Evolutionary conservation across 2,888 invertebrate genomes (phyloP), one percentile per base, ranked within the genome.

Genomic region (Malthinus flaveolus): DNA sequence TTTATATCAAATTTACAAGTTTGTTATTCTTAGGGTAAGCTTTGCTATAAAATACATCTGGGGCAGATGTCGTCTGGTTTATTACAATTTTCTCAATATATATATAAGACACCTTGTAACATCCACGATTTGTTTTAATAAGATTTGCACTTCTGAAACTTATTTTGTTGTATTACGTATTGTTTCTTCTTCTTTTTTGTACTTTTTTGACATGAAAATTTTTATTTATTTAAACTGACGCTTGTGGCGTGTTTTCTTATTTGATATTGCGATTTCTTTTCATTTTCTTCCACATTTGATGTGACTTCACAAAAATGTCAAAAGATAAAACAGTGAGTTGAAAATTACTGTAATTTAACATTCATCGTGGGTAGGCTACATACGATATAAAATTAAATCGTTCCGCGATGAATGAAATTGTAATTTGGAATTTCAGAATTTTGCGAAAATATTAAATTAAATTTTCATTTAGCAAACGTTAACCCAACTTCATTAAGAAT

Each of bases 71-170:
- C 56, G 61, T 62, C 50, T 63, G 60, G 65, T 64, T 65, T 68
- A 68, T 68, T 67, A 62, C 59, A 56, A 66, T 62, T 66, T 66
- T 61, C 60, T 60, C 65, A 62, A 67, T 69, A 66, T 23, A 23
- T 23, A 23, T 68, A 67, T 68, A 66, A 64, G 66, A 66, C 66
- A 68, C 66, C 65, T 64, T 64, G 67, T 65, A 53, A 54, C 62
- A 49, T 62, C 62, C 60, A 64, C 66, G 61, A 63, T 65, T 63
- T 64, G 57, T 62, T 65, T 66, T 67, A 67, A 67, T 67, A 67
- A 65, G 64, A 49, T 49, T 55, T 47, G 46, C 44, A 47, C 48
- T 15, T n/a, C 46, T 35, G 49, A 23, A 23, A 23, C 3, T 23
- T 23, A 23, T 46, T 59, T 15, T 13, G 13, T 37, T 34, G 48